Conservation (phyloP, 2,113 vertebrate genomes). For the Chionomys nivalis region DNA sequence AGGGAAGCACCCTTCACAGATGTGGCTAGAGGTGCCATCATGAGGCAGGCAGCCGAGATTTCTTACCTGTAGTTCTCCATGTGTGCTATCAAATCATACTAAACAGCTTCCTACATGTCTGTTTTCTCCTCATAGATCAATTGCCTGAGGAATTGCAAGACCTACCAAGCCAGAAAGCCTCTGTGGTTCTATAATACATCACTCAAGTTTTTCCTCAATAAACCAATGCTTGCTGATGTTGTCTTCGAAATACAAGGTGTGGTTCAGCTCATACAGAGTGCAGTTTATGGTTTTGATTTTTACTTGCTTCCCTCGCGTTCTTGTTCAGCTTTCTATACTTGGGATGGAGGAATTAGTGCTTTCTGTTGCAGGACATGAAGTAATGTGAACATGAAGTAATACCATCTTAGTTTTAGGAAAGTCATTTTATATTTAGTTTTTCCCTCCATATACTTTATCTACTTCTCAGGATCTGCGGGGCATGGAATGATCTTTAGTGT, state of each 20-base stretch:
- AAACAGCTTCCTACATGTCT: background rate
- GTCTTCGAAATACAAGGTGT: conserved; percentile 98
- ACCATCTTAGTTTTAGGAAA: background rate
- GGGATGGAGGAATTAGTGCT: background rate
- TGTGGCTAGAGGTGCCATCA: background rate
- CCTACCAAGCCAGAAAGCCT: conserved; percentile 80
- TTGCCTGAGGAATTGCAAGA: conserved; percentile 79
- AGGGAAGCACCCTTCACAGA: background rate
- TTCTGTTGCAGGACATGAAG: background rate
- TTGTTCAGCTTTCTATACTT: conserved; percentile 1
- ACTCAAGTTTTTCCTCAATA: conserved; percentile 96
- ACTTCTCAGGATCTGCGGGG: background rate
- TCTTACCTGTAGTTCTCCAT: no score
- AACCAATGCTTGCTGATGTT: conserved; percentile 95
- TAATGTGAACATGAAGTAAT: background rate
- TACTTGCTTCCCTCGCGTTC: background rate
- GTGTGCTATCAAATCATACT: background rate
- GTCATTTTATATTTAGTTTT: background rate
- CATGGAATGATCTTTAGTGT: background rate
- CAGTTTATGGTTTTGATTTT: background rate
- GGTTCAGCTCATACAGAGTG: background rate
- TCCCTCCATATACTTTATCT: background rate
- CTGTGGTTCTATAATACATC: conserved; percentile 88
- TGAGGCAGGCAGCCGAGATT: background rate
- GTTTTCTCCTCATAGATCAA: conserved; percentile 76